These are phyloP conservation scores for Rhinoptilus africanus DNA, from an alignment of 2,113 vertebrate species.

Conservation along the genomic window DNA sequence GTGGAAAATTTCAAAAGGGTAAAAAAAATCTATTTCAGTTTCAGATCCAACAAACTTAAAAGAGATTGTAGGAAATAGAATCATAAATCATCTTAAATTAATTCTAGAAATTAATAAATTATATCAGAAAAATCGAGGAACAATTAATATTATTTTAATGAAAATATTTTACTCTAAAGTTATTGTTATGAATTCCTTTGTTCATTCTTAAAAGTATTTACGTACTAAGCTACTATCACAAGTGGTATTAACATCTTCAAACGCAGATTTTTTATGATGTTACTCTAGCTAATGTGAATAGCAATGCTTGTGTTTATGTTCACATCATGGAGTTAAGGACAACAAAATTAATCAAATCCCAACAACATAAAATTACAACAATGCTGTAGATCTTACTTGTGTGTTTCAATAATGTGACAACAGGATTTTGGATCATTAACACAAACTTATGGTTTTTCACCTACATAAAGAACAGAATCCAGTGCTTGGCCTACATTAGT, in stretches of 20 bases:
- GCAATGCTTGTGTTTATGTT: not conserved
- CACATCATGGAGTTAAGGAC: not conserved
- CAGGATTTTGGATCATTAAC: not conserved
- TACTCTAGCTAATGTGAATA: not conserved
- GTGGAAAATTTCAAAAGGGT: not conserved
- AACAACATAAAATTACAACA: not conserved
- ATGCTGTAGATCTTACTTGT: not conserved
- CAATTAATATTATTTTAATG: not conserved
- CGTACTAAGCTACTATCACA: not conserved
- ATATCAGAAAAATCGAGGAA: not conserved
- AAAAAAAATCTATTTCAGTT: fast-evolving
- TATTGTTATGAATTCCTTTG: not conserved
- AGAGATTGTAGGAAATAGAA: not conserved
- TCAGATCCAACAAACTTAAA: not conserved
- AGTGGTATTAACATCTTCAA: not conserved
- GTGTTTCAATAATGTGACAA: not conserved
- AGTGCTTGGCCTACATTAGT: not conserved
- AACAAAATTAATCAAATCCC: not conserved
- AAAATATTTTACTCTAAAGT: not conserved
- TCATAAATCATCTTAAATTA: not conserved
- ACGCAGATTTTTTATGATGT: not conserved
- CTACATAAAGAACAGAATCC: not conserved
- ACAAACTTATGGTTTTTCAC: not conserved
- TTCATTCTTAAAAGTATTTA: not conserved
- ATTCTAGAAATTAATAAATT: not conserved